Evolutionary conservation across 2,888 invertebrate genomes (phyloP).

Genomic region (Oasisia sp.): DNA sequence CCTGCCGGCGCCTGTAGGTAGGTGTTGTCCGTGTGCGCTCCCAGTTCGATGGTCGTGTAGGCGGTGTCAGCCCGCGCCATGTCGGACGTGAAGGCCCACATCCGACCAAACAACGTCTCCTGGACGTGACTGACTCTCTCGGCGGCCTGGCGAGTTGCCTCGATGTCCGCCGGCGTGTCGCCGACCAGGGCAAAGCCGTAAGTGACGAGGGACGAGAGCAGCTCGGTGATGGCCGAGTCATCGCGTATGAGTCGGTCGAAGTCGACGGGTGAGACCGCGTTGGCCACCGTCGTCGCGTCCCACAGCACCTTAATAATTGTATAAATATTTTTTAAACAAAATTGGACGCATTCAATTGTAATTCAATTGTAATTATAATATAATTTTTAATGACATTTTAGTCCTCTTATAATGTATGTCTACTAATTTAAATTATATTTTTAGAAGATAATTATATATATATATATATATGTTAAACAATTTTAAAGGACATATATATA

Average conservation of each 20-base stretch:
- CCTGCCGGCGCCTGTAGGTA: conserved; percentile 82
- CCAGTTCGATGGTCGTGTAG: conserved; percentile 76
- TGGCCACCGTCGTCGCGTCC: conserved; percentile 14
- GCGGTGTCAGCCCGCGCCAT: conserved; percentile 78
- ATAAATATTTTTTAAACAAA: too few relatives aligned
- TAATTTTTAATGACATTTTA: too few relatives aligned
- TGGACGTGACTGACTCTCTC: conserved; percentile 70
- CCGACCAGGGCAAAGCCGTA: conserved; percentile 47
- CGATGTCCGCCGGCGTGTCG: conserved; percentile 44
- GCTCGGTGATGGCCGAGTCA: conserved; percentile 43
- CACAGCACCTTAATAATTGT: conserved; percentile 17
- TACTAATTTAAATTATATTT: too few relatives aligned
- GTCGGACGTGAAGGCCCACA: conserved; percentile 75
- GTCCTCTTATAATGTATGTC: too few relatives aligned
- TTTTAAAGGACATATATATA: too few relatives aligned
- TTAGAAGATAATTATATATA: too few relatives aligned
- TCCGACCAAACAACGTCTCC: conserved; percentile 76
- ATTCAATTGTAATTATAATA: too few relatives aligned
- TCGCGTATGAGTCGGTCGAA: not conserved
- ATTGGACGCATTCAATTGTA: too few relatives aligned
- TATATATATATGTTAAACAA: too few relatives aligned
- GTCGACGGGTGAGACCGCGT: not conserved
- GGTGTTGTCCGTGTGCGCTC: conserved; percentile 81
- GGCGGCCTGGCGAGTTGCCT: conserved; percentile 71
- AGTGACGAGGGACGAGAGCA: conserved; percentile 44